Evolutionary conservation across 2,888 invertebrate genomes (phyloP).

Genomic region (Chrysodeixis includens): DNA sequence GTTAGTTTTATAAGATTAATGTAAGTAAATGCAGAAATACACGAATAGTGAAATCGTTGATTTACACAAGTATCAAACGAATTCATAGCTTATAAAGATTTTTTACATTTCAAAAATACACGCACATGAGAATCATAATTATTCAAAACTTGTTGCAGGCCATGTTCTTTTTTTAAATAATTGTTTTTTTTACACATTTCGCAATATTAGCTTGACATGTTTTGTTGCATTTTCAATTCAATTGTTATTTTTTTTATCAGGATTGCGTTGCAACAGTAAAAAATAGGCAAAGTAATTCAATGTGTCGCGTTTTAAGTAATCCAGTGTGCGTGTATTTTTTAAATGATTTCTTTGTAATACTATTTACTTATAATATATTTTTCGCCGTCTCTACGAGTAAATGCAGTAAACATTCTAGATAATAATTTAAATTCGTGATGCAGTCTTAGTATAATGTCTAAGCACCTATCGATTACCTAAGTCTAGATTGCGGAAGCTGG

Average conservation of each 20-base stretch:
- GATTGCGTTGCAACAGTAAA: no score
- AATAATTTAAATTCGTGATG: slow-evolving; percentile 86
- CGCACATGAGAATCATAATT: not conserved
- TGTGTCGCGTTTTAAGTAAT: no score
- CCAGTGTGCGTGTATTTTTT: not conserved
- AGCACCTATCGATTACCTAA: slow-evolving; percentile 79
- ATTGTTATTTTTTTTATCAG: no score
- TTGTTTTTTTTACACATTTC: no score
- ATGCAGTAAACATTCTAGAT: slow-evolving; percentile 55
- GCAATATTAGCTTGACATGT: no score
- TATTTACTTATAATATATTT: slow-evolving; percentile 21
- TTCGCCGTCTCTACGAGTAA: slow-evolving; percentile 31
- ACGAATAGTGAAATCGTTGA: slow-evolving; percentile 1
- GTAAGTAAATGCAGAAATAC: slow-evolving; percentile 34
- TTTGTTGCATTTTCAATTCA: no score
- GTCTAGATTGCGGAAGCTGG: slow-evolving; percentile 56
- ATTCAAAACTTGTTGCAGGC: no score
- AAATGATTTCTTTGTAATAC: not conserved
- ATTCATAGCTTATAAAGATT: slow-evolving; percentile 7
- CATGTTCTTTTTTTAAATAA: no score
- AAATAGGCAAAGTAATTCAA: no score
- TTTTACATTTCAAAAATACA: slow-evolving; percentile 19
- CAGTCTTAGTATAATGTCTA: slow-evolving; percentile 84
- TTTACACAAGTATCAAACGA: not conserved
- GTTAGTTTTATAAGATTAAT: slow-evolving; percentile 25